A percentile compares a stretch with the other conserved stretches of the same genome.
Evolutionary conservation across 2,113 vertebrate species (phyloP).

Genomic region (Agelaius tricolor): DNA sequence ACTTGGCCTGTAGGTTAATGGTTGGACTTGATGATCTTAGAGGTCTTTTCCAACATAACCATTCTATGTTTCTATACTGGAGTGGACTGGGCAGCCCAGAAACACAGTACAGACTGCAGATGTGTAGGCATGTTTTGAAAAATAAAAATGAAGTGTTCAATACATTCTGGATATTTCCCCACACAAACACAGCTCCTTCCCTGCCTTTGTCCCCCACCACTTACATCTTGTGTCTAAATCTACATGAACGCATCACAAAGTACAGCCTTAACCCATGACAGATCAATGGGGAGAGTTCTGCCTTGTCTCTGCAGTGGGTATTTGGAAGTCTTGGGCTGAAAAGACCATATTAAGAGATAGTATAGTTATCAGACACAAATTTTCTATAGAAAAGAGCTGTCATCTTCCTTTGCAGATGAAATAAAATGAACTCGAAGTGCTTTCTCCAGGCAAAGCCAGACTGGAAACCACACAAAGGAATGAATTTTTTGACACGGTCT

Average conservation of each 20-base stretch:
- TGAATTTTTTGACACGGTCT: constrained; percentile 3
- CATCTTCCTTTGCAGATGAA: constrained; percentile 34
- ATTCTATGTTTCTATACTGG: not conserved
- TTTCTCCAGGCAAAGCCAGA: constrained; percentile 48
- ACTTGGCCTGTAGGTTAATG: not conserved
- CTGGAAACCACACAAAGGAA: not conserved
- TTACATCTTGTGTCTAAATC: not conserved
- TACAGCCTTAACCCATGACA: not conserved
- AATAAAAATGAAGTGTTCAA: not conserved
- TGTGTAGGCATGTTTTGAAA: not conserved
- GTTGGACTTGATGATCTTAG: not conserved
- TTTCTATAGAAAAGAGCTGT: constrained; percentile 24
- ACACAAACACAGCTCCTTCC: not conserved
- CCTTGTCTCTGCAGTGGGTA: not conserved
- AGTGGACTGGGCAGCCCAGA: not conserved
- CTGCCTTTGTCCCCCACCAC: fast-evolving
- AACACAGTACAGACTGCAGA: not conserved
- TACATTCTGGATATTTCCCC: not conserved
- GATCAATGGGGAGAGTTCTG: not conserved
- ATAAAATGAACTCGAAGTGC: constrained; percentile 57
- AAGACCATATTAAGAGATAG: not conserved
- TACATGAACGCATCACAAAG: not conserved
- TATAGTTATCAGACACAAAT: not conserved
- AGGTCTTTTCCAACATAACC: not conserved
- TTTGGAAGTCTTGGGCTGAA: not conserved